A percentile compares a stretch with the other conserved stretches of the same genome.
phyloP scores from a whole-genome alignment of 2,888 invertebrate species.

The Thymelicus acteon region DNA sequence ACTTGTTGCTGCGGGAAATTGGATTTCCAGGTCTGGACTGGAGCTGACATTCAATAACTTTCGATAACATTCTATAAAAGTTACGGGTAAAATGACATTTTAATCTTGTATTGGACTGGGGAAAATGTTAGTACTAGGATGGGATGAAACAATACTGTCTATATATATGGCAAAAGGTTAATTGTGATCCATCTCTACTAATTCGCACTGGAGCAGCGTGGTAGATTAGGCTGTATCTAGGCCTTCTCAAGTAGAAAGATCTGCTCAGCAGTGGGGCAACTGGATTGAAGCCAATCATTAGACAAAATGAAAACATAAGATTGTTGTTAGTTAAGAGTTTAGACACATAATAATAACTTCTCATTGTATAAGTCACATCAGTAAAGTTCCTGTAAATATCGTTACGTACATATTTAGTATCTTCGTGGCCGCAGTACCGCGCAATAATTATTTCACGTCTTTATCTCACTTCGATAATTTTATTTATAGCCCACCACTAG shows the following conservation, averaged over 20 bases:
- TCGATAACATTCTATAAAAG: background rate
- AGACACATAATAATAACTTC: too few species aligned
- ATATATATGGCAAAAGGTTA: too few species aligned
- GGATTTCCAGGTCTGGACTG: conserved; percentile 8
- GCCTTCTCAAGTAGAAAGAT: too few species aligned
- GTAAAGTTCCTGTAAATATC: conserved; percentile 1
- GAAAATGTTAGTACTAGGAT: too few species aligned
- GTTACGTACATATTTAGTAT: conserved; percentile 6
- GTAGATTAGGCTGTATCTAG: too few species aligned
- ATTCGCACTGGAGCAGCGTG: too few species aligned
- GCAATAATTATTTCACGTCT: conserved; percentile 74
- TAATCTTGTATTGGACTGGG: background rate
- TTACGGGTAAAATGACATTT: background rate
- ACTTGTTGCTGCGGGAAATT: conserved; percentile 27
- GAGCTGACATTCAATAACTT: background rate
- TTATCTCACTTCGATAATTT: conserved; percentile 70
- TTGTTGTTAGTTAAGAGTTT: too few species aligned
- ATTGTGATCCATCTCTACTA: too few species aligned
- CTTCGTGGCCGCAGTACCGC: conserved; percentile 11
- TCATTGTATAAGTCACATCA: background rate
- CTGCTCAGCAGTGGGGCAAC: too few species aligned
- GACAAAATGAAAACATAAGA: too few species aligned
- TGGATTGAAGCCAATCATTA: too few species aligned
- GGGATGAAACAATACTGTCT: too few species aligned
- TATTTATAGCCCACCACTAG: conserved; percentile 66